A percentile compares a stretch with the other conserved stretches of the same genome.
Conservation (phyloP, 2,797 vertebrate species). For the Phylloscopus collybita region DNA sequence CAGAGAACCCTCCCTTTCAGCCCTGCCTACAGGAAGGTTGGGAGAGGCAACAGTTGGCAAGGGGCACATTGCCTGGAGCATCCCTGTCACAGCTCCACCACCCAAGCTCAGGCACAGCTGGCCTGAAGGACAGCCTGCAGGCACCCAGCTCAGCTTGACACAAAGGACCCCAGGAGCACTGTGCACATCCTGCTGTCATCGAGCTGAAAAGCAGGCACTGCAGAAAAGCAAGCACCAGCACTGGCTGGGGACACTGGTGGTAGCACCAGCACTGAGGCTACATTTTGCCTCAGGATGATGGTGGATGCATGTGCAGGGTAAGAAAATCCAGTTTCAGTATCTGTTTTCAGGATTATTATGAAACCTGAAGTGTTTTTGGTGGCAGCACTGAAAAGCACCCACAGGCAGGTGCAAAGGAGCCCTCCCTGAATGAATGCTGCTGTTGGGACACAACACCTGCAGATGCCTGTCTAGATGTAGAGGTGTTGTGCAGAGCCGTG, state of each 20-base stretch:
- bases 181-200: fast-evolving
- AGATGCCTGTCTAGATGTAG: too few relatives aligned
- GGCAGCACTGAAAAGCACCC: background rate
- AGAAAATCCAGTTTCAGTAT: background rate
- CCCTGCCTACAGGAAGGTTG: background rate
- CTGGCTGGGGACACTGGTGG: background rate
- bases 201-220: fast-evolving
- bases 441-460: background rate
- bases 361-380: background rate
- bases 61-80: background rate
- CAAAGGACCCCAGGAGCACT: background rate
- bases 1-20: background rate
- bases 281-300: background rate
- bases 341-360: background rate
- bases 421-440: background rate
- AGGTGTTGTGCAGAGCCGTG: background rate
- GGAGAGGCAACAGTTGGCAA: background rate
- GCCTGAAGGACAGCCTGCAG: background rate
- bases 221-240: fast-evolving
- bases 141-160: fast-evolving
- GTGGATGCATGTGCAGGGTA: background rate
- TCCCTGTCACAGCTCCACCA: background rate
- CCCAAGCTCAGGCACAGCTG: background rate
- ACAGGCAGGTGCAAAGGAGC: fast-evolving
- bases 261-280: fast-evolving